A percentile compares a stretch with the other conserved stretches of the same genome.
These are phyloP conservation scores for Anneissia japonica DNA, from an alignment of 35 echinoderm and acorn worm genomes.

Conservation along the genomic window DNA sequence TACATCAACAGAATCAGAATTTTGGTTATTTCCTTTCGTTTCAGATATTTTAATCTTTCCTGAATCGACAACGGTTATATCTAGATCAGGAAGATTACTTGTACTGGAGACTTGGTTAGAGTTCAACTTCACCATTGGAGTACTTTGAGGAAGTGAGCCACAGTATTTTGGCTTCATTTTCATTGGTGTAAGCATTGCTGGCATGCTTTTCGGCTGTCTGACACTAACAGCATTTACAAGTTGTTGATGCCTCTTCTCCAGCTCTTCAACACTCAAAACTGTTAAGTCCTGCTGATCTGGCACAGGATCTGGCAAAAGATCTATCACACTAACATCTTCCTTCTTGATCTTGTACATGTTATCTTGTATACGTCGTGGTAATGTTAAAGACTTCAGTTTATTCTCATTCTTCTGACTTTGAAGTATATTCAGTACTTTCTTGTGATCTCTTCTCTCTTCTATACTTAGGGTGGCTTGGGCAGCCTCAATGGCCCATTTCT, in stretches of 20 bases:
- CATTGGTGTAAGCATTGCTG: neutral
- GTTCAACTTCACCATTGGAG: neutral
- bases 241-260: neutral
- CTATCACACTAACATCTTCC: neutral
- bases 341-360: neutral
- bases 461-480: neutral
- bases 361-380: neutral
- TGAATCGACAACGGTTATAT: neutral
- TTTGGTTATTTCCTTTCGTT: neutral
- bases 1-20: neutral
- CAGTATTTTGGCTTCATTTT: neutral
- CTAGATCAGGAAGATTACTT: neutral
- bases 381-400: neutral
- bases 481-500: neutral
- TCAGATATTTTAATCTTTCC: neutral
- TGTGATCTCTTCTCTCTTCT: neutral
- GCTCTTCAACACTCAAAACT: neutral
- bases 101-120: neutral
- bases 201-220: neutral
- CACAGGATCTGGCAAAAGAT: neutral
- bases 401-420: neutral
- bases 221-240: neutral
- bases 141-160: neutral
- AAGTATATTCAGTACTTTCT: neutral
- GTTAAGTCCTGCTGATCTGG: neutral